Evolutionary conservation across 2,797 vertebrate species (phyloP).

Genomic region (Paratrypauchen microcephalus): DNA sequence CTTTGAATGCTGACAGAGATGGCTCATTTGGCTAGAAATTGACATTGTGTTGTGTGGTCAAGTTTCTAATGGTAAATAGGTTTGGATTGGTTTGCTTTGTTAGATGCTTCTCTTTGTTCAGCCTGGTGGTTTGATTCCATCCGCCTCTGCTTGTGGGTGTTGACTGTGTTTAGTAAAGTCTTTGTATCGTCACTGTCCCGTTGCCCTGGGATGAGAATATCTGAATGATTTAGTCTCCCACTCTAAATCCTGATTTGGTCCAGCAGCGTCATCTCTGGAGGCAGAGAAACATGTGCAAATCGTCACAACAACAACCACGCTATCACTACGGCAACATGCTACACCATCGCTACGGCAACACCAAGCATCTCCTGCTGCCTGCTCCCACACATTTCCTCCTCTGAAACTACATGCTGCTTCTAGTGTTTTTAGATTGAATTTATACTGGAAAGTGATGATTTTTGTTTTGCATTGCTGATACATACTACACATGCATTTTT

Average conservation of each 20-base stretch:
- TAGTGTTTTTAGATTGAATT: neutral
- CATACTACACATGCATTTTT: too few relatives aligned
- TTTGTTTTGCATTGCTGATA: neutral
- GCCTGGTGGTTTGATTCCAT: neutral
- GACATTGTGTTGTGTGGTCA: too few relatives aligned
- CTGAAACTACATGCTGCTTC: neutral
- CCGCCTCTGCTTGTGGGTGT: neutral
- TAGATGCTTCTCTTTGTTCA: neutral
- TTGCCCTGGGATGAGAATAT: neutral
- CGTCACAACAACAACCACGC: constrained; percentile 53
- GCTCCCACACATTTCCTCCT: constrained; percentile 56
- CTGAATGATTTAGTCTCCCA: constrained; percentile 28
- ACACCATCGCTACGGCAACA: constrained; percentile 58
- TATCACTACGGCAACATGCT: constrained; percentile 58
- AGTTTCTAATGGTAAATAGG: too few relatives aligned
- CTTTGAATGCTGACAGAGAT: too few relatives aligned
- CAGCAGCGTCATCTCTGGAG: constrained; percentile 44
- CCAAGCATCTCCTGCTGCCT: constrained; percentile 57
- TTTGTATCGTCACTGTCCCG: neutral
- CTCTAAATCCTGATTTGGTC: constrained; percentile 26
- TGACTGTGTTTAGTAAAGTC: neutral
- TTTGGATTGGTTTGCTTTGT: neutral
- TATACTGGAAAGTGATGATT: neutral
- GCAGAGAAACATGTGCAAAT: constrained; percentile 57
- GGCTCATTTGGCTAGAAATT: too few relatives aligned